A percentile compares a stretch with the other conserved stretches of the same genome.
phyloP scores from a whole-genome alignment of 2,888 invertebrate species.

The Balanococcus diminutus region DNA sequence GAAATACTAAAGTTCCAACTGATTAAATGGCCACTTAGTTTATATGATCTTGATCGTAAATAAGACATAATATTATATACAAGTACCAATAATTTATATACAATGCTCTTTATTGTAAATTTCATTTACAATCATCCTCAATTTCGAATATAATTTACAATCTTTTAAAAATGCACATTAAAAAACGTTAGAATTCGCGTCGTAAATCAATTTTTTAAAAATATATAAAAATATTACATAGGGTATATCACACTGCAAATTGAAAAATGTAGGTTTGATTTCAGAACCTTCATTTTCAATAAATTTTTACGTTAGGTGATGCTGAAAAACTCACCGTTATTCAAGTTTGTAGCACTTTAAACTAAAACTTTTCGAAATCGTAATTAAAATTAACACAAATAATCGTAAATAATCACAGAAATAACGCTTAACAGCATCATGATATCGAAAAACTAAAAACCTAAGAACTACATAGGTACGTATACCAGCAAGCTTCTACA shows the following conservation, averaged over 20 bases:
- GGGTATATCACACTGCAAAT: background rate
- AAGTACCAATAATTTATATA: background rate
- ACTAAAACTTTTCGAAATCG: background rate
- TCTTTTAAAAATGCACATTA: background rate
- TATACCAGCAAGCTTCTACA: background rate
- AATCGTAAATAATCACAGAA: slow-evolving; percentile 10
- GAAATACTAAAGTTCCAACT: no score
- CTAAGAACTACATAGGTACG: background rate
- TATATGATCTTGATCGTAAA: no score
- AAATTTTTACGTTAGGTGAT: background rate
- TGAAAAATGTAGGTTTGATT: background rate
- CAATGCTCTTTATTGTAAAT: background rate
- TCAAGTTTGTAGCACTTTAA: background rate
- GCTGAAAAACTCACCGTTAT: background rate
- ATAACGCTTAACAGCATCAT: background rate
- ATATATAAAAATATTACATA: background rate
- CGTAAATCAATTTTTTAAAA: background rate
- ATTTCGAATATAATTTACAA: background rate
- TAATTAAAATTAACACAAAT: background rate
- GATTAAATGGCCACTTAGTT: no score
- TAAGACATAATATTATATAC: background rate
- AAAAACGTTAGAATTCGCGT: background rate
- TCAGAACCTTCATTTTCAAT: background rate
- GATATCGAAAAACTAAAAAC: background rate
- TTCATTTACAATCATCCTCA: background rate